Base-by-base conservation (phyloP, 1,140 invertebrate genomes). In the Babylonia areolata region DNA sequence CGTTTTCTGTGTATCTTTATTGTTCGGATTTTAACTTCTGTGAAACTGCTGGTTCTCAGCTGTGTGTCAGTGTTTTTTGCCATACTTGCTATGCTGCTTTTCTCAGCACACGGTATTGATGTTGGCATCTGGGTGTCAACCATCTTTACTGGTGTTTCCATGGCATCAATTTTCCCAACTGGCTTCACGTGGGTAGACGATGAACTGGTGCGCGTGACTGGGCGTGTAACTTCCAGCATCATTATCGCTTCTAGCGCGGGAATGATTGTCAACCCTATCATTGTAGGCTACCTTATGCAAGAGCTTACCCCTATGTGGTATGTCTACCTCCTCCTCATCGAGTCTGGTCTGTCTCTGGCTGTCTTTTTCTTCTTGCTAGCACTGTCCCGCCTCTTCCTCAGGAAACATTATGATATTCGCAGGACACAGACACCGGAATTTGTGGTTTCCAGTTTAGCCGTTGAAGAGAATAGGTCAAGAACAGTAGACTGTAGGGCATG, bases 301-400 rank as follows among this genome's bases (percentile, higher is more conserved):
- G 58, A 89, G 0, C 54, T 88, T 33, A 87, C 78, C n/a, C 88
- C 88, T 28, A 89, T 90, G 87, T 90, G 90, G 90, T 90, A 85
- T 54, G 51, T 64, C 0, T 91, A 91, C 84, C 71, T 91, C n/a
- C 82, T 91, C 17, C n/a, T 88, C 15, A 42, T 0, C n/a, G 79
- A 90, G 69, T 85, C 86, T 40, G 33, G 86, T 46, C 6, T 87
- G 23, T 89, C 88, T 82, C 69, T 87, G n/a, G 37, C 51, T 6
- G 35, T 88, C n/a, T 87, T 91, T 81, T 64, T 31, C 79, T 79
- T 33, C n/a, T 82, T 51, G 31, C 73, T 51, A 86, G 90, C 23
- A 35, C 88, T 51, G 77, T 85, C 39, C 71, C 86, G 79, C 71
- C 87, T 46, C 46, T 88, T 75, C 31, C 64, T 84, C n/a, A n/a